phyloP scores from a whole-genome alignment of 2,888 invertebrate genomes.

The Phyllotreta striolata region DNA sequence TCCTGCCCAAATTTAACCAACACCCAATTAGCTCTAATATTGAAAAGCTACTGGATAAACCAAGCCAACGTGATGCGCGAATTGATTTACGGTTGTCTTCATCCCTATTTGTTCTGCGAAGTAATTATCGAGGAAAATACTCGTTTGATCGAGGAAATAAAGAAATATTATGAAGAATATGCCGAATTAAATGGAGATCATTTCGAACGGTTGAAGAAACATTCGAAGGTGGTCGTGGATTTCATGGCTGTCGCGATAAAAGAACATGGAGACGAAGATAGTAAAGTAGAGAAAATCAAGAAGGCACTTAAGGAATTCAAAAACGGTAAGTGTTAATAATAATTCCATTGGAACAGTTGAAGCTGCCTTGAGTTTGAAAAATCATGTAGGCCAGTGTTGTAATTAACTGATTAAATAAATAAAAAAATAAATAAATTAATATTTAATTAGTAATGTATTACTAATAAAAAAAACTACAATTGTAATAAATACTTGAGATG shows the following conservation, averaged over 20 bases:
- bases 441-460: no score
- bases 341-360: background rate
- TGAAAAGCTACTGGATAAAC: slow-evolving; percentile 68
- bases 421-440: no score
- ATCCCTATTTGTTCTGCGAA: slow-evolving; percentile 74
- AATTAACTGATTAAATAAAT: no score
- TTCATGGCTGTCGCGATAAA: slow-evolving; percentile 42
- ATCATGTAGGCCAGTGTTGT: no score
- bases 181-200: slow-evolving; percentile 15
- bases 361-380: background rate
- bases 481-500: no score
- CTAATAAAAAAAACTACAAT: no score
- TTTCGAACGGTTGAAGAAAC: slow-evolving; percentile 41
- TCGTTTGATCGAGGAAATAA: slow-evolving; percentile 37
- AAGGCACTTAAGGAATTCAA: slow-evolving; percentile 41
- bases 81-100: slow-evolving; percentile 71
- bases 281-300: slow-evolving; percentile 33
- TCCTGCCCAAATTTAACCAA: slow-evolving; percentile 63
- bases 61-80: slow-evolving; percentile 68
- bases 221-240: slow-evolving; percentile 44
- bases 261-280: slow-evolving; percentile 37
- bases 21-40: slow-evolving; percentile 63
- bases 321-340: slow-evolving; percentile 39
- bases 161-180: slow-evolving; percentile 27
- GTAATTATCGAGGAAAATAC: slow-evolving; percentile 58